Evolutionary conservation across 2,113 vertebrate species (phyloP).

Genomic region (Serinus canaria): DNA sequence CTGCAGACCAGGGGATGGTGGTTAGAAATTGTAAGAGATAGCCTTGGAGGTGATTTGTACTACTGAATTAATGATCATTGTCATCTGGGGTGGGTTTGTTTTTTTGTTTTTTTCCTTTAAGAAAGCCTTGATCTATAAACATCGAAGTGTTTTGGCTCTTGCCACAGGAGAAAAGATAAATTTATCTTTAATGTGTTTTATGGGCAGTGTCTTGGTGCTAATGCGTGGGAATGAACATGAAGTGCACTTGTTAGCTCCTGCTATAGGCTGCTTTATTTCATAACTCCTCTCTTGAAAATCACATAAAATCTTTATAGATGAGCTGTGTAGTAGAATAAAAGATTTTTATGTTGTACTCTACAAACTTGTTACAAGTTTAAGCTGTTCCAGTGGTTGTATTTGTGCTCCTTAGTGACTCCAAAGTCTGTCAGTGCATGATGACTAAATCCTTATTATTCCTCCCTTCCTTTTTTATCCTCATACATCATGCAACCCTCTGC

Average conservation of each 20-base stretch:
- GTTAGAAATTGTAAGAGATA: neutral
- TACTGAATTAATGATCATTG: neutral
- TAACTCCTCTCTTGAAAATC: constrained; percentile 37
- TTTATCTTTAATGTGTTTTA: neutral
- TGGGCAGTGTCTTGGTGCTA: neutral
- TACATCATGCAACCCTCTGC: neutral
- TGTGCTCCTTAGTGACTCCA: neutral
- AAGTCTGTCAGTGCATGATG: neutral
- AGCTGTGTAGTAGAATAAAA: neutral
- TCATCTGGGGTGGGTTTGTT: fast-evolving
- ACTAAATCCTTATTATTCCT: constrained; percentile 9
- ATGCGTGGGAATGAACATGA: neutral
- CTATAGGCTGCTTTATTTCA: neutral
- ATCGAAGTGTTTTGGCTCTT: constrained; percentile 10
- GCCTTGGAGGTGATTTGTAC: neutral
- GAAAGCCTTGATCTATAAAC: neutral
- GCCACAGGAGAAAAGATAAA: neutral
- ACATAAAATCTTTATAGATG: constrained; percentile 35
- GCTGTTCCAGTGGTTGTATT: neutral
- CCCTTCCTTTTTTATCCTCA: neutral
- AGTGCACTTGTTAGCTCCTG: neutral
- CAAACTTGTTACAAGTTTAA: neutral
- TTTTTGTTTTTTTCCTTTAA: neutral
- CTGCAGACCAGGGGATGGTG: neutral
- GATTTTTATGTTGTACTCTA: neutral